These are phyloP conservation scores for Ectropis crepuscularia DNA, from an alignment of 2,888 invertebrate genomes.

Conservation along the genomic window DNA sequence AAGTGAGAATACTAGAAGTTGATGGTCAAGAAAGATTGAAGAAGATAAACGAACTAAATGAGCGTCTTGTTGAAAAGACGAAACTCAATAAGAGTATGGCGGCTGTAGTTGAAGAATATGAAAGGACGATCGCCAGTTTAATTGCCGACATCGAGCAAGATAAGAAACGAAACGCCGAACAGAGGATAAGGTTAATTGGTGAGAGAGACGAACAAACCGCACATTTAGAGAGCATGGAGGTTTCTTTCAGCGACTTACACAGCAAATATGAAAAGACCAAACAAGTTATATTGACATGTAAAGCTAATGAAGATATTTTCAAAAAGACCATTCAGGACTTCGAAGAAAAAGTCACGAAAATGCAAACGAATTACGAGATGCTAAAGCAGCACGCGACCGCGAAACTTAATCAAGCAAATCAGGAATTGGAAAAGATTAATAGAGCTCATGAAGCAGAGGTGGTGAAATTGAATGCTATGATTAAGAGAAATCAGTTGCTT, in stretches of 20 bases:
- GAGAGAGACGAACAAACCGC: slow-evolving; percentile 86
- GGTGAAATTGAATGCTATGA: slow-evolving; percentile 93
- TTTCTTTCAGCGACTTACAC: slow-evolving; percentile 86
- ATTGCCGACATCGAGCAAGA: slow-evolving; percentile 89
- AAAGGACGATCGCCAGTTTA: slow-evolving; percentile 90
- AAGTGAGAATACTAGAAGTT: slow-evolving; percentile 66
- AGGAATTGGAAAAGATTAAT: slow-evolving; percentile 91
- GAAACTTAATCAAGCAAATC: slow-evolving; percentile 90
- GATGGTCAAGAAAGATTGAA: slow-evolving; percentile 65
- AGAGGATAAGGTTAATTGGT: slow-evolving; percentile 78
- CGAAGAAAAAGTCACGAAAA: slow-evolving; percentile 88
- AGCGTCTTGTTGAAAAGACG: slow-evolving; percentile 69
- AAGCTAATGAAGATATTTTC: slow-evolving; percentile 87
- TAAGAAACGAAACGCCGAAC: slow-evolving; percentile 83
- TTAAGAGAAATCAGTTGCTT: slow-evolving; percentile 94
- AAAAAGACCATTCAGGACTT: slow-evolving; percentile 88
- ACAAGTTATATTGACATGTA: slow-evolving; percentile 82
- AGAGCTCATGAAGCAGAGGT: slow-evolving; percentile 91
- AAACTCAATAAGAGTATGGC: slow-evolving; percentile 84
- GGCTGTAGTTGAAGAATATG: slow-evolving; percentile 90
- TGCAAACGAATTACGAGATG: slow-evolving; percentile 93
- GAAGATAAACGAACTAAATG: slow-evolving; percentile 71
- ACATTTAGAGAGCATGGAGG: slow-evolving; percentile 86
- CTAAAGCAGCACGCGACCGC: slow-evolving; percentile 95
- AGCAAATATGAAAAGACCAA: slow-evolving; percentile 88